phyloP scores from a whole-genome alignment of 2,888 invertebrate genomes.

The Panopea generosa region DNA sequence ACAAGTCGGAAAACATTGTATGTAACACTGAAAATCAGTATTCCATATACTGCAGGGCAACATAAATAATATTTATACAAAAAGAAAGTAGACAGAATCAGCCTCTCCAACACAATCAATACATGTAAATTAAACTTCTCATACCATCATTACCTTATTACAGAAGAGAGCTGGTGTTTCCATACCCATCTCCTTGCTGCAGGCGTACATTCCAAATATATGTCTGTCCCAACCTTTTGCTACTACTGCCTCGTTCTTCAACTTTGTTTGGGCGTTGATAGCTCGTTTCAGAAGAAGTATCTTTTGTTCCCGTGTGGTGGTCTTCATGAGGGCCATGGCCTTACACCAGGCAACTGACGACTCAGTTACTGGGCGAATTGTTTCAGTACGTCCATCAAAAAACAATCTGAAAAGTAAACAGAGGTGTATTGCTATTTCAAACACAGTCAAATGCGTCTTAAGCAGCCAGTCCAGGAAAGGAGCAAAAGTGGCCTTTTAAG shows the following conservation, averaged over 20 bases:
- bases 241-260: constrained; percentile 73
- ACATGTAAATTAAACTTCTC: no score
- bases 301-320: constrained; percentile 64
- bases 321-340: constrained; percentile 71
- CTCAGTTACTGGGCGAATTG: constrained; percentile 87
- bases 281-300: constrained; percentile 69
- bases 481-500: no score
- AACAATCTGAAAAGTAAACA: constrained; percentile 82
- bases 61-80: no score
- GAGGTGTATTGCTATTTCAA: not conserved
- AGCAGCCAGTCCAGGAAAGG: no score
- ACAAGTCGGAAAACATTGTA: no score
- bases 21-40: no score
- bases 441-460: not conserved
- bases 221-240: constrained; percentile 87
- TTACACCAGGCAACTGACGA: constrained; percentile 84
- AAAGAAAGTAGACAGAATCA: no score
- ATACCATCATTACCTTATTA: constrained; percentile 61
- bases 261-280: constrained; percentile 70
- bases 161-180: constrained; percentile 71
- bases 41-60: no score
- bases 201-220: constrained; percentile 86
- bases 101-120: no score
- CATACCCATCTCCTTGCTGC: constrained; percentile 71
- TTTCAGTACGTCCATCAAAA: constrained; percentile 88